Evolutionary conservation across 2,797 vertebrate genomes (phyloP).

Genomic region (Tenualosa thibaudeaui): DNA sequence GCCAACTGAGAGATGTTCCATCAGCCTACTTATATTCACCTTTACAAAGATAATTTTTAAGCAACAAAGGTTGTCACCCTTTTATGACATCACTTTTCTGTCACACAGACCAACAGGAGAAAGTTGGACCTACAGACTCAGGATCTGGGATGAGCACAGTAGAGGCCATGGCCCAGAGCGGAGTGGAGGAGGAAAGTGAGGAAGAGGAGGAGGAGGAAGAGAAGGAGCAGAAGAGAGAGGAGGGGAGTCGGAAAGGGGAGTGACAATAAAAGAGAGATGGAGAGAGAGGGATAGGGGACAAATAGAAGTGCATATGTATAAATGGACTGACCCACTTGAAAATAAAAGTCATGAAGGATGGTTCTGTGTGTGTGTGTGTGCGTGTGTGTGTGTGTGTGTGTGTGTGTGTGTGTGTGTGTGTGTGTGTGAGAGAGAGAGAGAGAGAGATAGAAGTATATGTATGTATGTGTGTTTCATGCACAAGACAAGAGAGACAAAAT

Average conservation of each 20-base stretch:
- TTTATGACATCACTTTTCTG: neutral
- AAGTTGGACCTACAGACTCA: slow-evolving; percentile 11
- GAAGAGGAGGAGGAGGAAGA: slow-evolving; percentile 18
- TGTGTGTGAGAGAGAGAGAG: neutral
- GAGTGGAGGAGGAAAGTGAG: slow-evolving; percentile 24
- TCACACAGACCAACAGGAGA: slow-evolving; percentile 39
- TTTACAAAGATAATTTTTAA: neutral
- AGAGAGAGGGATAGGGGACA: slow-evolving; percentile 37
- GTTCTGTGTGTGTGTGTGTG: slow-evolving; percentile 18
- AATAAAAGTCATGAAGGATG: slow-evolving; percentile 7
- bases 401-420: slow-evolving; percentile 22
- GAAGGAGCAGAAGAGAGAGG: slow-evolving; percentile 17
- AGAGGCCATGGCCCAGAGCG: slow-evolving; percentile 24
- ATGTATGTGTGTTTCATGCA: neutral
- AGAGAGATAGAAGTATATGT: too few species aligned
- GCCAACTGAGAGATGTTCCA: slow-evolving; percentile 27
- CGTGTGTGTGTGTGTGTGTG: slow-evolving; percentile 18
- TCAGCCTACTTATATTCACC: neutral
- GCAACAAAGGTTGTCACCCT: neutral
- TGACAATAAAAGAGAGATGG: slow-evolving; percentile 47
- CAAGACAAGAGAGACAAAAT: too few species aligned
- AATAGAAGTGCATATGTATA: slow-evolving; percentile 9
- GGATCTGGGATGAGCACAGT: slow-evolving; percentile 19
- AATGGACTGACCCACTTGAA: slow-evolving; percentile 20
- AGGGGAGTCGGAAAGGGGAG: slow-evolving; percentile 30